A percentile compares a stretch with the other conserved stretches of the same genome.
phyloP scores from a whole-genome alignment of 2,113 vertebrate genomes.

The Orthochromis malagaraziensis region DNA sequence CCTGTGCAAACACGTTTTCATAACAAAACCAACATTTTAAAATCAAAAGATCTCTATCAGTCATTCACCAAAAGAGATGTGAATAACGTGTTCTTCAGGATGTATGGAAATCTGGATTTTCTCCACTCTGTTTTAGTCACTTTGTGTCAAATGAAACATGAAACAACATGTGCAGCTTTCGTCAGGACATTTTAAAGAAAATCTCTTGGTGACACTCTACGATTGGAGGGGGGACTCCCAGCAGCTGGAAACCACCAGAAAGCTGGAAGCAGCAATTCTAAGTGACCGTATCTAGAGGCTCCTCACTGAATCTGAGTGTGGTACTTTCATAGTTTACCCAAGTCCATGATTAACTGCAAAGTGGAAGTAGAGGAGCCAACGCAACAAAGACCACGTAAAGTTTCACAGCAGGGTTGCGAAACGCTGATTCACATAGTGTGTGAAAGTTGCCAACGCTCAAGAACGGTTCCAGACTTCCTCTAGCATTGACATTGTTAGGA shows the following conservation, averaged over 20 bases:
- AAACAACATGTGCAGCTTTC: neutral
- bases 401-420: too few species aligned
- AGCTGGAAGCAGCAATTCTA: fast-evolving
- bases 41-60: too few species aligned
- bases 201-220: neutral
- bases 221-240: neutral
- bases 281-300: fast-evolving
- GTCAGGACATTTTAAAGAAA: fast-evolving
- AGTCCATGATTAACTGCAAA: too few species aligned
- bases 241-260: too few species aligned
- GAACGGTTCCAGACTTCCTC: too few species aligned
- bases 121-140: fast-evolving
- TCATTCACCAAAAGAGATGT: fast-evolving
- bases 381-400: too few species aligned
- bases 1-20: neutral
- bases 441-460: too few species aligned
- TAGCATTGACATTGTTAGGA: too few species aligned
- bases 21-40: neutral
- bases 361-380: fast-evolving
- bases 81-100: neutral
- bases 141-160: neutral
- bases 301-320: too few species aligned
- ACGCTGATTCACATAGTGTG: fast-evolving
- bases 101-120: fast-evolving
- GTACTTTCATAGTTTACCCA: too few species aligned